A percentile compares a stretch with the other conserved stretches of the same genome.
Conservation (phyloP, 2,888 invertebrate species). For the Microctonus brassicae region DNA sequence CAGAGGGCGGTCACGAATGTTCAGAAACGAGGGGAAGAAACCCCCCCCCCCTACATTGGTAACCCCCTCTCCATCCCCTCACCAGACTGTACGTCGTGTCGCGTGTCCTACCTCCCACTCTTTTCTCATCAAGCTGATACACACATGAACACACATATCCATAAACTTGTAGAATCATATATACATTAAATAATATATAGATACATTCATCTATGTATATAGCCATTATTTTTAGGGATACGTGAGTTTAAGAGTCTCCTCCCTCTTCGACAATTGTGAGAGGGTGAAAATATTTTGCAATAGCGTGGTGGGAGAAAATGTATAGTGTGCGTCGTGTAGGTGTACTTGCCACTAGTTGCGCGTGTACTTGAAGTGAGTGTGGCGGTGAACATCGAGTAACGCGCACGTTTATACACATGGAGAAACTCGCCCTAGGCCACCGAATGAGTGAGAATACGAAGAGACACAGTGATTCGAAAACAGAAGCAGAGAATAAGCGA, state of each 20-base stretch:
- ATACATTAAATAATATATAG: conserved; percentile 29
- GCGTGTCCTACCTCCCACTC: conserved; percentile 69
- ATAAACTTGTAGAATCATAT: conserved; percentile 36
- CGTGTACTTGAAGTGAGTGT: conserved; percentile 35
- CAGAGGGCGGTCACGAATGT: conserved; percentile 27
- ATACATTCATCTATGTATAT: neutral
- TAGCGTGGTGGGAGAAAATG: conserved; percentile 37
- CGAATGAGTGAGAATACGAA: conserved; percentile 15
- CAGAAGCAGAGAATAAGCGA: conserved; percentile 17
- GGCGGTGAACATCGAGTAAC: neutral
- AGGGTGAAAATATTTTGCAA: conserved; percentile 38
- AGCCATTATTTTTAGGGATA: conserved; percentile 29
- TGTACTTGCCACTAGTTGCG: conserved; percentile 36
- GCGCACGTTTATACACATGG: neutral
- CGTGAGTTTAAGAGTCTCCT: conserved; percentile 36
- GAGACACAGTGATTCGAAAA: neutral
- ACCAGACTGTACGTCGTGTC: conserved; percentile 53
- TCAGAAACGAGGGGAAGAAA: conserved; percentile 18
- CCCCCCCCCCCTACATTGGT: conserved; percentile 41
- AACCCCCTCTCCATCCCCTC: conserved; percentile 44
- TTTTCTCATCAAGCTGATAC: conserved; percentile 42
- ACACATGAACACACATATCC: conserved; percentile 42
- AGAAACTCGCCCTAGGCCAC: conserved; percentile 6
- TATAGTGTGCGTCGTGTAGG: conserved; percentile 26
- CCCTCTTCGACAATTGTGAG: conserved; percentile 11